Base-by-base conservation (phyloP, 2,113 vertebrate species). In the Progne subis region DNA sequence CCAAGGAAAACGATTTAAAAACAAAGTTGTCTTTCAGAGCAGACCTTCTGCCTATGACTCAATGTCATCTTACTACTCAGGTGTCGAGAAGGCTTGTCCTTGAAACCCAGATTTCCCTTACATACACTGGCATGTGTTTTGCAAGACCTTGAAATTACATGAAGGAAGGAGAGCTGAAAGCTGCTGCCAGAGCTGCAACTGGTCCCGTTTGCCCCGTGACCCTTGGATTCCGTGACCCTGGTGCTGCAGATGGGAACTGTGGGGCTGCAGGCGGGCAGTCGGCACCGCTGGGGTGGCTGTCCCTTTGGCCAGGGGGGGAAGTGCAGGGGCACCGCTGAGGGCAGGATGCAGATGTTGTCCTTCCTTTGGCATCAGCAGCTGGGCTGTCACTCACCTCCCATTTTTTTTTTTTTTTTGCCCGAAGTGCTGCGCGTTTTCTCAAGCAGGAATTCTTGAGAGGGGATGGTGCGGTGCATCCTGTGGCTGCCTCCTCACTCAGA, bases 391-490 rank as follows among this genome's bases (percentile, higher is more conserved):
- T 89, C 43, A 29, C 39, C 28, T 79, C 13, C 20, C 0, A n/a
- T 0, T 29, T 76, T 60, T 17, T 55, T 14, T 31, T 52, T 43
- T 0, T 61, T 69, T 0, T 0, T 29, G 1, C 50, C 47, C 20
- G 1, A 17, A 60, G 28, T 14, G 10, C 21, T 81, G n/a, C 9
- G 14, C 7, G 9, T 47, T 61, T 63, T 78, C 65, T 84, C 23
- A 11, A 39, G n/a, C 26, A 46, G 31, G 0, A 2, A 3, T 49
- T 9, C 17, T 28, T 60, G 25, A 43, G 69, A 49, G 64, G 19
- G 9, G 4, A 23, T 1, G 3, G 9, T 0, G 0, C 2, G 0
- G 34, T 25, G 41, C 7, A n/a, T 69, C n/a, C 43, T 60, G 18
- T 46, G 59, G 60, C n/a, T 80, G 79, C 67, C 37, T 74, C 49